Base-by-base conservation (phyloP, 2,888 invertebrate species). In the Phorcus lineatus region DNA sequence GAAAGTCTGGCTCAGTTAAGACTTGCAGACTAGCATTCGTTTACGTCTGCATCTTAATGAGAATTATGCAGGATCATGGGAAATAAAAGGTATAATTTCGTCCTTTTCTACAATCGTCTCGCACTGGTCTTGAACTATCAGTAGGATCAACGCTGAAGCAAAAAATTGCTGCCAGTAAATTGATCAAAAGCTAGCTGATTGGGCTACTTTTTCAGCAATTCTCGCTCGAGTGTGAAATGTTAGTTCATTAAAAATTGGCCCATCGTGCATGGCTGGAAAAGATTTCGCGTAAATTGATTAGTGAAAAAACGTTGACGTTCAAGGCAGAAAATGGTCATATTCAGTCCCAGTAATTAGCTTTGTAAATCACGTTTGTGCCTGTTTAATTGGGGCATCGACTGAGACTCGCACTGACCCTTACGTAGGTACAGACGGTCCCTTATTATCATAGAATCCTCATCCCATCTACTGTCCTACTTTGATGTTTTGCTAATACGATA, bases 241-340 rank as follows among this genome's bases (percentile, higher is more conserved):
- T 62, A 62, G 62, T 62, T 62, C 62, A 62, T 62, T 62, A 62
- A 62, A 62, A 62, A 62, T 28, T 3, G 24, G 13, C 28, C 62
- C 62, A 62, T 62, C 28, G 28, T 62, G 62, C 62, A 24, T 62
- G 62, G 28, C 62, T 62, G 62, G 28, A 24, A 28, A 13, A 24
- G 62, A 62, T 24, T 62, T 62, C 24, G 62, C 28, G 62, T 62
- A 62, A 62, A 62, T 28, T 62, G 62, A 62, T 62, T 62, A 62
- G 28, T 62, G 62, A 62, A 62, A 62, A 62, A 62, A 62, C 11
- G 62, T 28, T 28, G 62, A 62, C 62, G 28, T 28, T 7, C 24
- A 28, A 13, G 17, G 62, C 62, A 62, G 62, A 22, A 62, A 62
- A 62, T 62, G 62, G 28, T 28, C 62, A 62, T 28, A 62, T 24